These are phyloP conservation scores for Probaryconus sp. DNA, from an alignment of 1,140 invertebrate species.

Conservation along the genomic window DNA sequence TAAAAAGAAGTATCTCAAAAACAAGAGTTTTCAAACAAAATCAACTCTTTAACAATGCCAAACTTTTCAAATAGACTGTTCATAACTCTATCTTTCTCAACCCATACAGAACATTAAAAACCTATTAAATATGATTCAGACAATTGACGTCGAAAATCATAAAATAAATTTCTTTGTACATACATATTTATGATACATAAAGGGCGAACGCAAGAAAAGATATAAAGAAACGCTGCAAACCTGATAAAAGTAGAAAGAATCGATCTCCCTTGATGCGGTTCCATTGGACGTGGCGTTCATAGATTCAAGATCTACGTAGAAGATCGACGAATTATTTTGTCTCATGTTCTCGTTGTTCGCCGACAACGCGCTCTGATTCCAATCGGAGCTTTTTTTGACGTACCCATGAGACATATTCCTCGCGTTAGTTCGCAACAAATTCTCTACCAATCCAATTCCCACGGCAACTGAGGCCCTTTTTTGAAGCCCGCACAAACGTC, in stretches of 20 bases:
- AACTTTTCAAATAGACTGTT: too few relatives aligned
- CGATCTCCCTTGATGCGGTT: slow-evolving; percentile 66
- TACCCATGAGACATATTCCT: slow-evolving; percentile 48
- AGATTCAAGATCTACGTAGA: slow-evolving; percentile 30
- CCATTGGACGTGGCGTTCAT: slow-evolving; percentile 40
- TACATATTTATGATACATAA: neutral
- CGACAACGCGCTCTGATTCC: slow-evolving; percentile 47
- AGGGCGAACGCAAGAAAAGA: slow-evolving; percentile 10
- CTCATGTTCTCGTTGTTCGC: slow-evolving; percentile 27
- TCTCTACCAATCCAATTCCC: slow-evolving; percentile 16
- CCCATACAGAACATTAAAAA: too few relatives aligned
- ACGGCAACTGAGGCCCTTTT: neutral
- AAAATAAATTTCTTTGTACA: slow-evolving; percentile 1
- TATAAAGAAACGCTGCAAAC: slow-evolving; percentile 49
- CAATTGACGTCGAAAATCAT: too few relatives aligned
- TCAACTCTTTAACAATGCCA: too few relatives aligned
- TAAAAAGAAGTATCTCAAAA: too few relatives aligned
- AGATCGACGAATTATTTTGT: slow-evolving; percentile 38
- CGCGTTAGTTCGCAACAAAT: slow-evolving; percentile 21
- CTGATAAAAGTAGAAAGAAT: slow-evolving; percentile 74
- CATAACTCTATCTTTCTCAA: too few relatives aligned
- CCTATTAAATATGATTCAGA: too few relatives aligned
- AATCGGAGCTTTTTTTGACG: slow-evolving; percentile 24
- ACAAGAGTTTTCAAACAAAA: too few relatives aligned
- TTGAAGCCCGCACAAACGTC: neutral